Evolutionary conservation across 2,888 invertebrate genomes (phyloP).

Genomic region (Fabriciana adippe): DNA sequence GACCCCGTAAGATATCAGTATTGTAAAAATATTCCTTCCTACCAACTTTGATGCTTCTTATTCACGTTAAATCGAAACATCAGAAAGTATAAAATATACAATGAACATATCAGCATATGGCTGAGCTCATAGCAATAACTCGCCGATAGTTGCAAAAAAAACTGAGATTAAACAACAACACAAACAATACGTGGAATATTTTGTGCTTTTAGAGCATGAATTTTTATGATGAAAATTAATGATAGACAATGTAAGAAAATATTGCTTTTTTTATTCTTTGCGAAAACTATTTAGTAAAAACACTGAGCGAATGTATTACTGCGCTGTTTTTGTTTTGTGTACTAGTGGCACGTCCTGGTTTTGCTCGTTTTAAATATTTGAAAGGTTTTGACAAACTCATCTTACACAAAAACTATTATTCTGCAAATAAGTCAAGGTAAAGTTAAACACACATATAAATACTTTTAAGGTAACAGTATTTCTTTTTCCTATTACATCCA

Average conservation of each 20-base stretch:
- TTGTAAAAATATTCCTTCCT: no score
- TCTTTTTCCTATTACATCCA: no score
- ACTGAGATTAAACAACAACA: constrained; percentile 19
- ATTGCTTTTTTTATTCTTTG: constrained; percentile 4
- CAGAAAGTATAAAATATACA: constrained; percentile 2
- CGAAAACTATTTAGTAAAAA: constrained; percentile 17
- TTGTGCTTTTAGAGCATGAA: constrained; percentile 22
- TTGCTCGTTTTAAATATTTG: not conserved
- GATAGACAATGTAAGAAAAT: constrained; percentile 19
- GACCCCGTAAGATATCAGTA: no score
- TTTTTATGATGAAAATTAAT: constrained; percentile 26
- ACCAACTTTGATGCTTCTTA: no score
- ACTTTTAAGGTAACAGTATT: no score
- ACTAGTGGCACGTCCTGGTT: not conserved
- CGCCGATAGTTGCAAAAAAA: constrained; percentile 21
- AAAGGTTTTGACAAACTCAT: no score
- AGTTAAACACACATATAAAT: no score
- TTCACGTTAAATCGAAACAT: not conserved
- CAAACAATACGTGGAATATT: constrained; percentile 22
- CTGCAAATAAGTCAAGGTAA: no score
- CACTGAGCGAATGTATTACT: constrained; percentile 3
- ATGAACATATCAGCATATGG: constrained; percentile 11
- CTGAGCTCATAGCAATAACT: constrained; percentile 19
- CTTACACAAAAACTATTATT: no score
- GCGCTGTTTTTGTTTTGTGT: not conserved